Percentiles rank a stretch among this genome's conserved stretches.
These are phyloP conservation scores for Glomeris maerens DNA, from an alignment of 1,140 invertebrate genomes.

Conservation along the genomic window DNA sequence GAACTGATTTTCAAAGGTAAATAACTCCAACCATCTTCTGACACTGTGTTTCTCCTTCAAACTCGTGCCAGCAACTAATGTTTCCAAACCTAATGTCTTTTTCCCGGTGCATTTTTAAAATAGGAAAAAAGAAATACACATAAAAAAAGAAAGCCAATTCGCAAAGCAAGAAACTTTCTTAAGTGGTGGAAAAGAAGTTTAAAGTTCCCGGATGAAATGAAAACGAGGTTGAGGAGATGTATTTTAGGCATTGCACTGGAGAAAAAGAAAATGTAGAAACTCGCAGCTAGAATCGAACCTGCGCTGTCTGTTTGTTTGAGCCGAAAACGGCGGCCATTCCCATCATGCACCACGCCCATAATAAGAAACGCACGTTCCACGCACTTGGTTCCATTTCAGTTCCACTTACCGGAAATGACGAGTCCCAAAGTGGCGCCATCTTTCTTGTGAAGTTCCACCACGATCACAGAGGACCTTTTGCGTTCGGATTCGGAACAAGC, in stretches of 20 bases:
- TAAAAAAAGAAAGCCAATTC: too few species aligned
- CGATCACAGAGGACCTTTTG: background rate
- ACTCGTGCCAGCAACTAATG: too few species aligned
- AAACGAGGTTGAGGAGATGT: background rate
- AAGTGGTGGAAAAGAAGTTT: too few species aligned
- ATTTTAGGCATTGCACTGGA: background rate
- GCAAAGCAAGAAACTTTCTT: too few species aligned
- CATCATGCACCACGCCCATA: background rate
- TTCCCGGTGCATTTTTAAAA: too few species aligned
- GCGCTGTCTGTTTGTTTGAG: too few species aligned
- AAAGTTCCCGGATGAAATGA: too few species aligned
- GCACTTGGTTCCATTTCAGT: too few species aligned
- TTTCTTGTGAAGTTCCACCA: conserved; percentile 17
- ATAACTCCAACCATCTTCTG: background rate
- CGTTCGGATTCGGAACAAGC: background rate
- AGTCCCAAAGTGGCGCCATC: conserved; percentile 17
- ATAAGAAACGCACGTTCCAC: background rate
- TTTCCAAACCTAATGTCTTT: too few species aligned
- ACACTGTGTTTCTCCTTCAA: too few species aligned
- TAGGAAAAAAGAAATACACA: too few species aligned
- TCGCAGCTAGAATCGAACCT: too few species aligned
- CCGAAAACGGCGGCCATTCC: background rate
- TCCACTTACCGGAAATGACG: conserved; percentile 17
- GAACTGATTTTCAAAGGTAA: background rate
- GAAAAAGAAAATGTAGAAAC: background rate